Percentiles rank a stretch among this genome's conserved stretches.
Conservation (phyloP, 1,140 invertebrate genomes). For the Drosophila nikananu region DNA sequence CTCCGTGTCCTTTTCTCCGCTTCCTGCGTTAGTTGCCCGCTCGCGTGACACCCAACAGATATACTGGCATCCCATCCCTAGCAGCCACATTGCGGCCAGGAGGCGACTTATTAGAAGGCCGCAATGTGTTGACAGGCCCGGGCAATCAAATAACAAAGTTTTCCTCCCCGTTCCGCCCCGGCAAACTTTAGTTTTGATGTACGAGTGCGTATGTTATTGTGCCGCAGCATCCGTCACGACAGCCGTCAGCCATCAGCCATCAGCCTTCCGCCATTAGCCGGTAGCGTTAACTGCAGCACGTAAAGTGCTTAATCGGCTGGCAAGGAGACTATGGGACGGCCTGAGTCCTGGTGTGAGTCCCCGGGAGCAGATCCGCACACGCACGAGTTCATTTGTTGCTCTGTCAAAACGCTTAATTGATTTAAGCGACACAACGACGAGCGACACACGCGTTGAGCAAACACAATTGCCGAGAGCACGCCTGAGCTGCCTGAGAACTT, state of each 20-base stretch:
- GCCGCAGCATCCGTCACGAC: conserved; percentile 32
- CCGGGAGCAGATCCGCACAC: not conserved
- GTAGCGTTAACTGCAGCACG: conserved; percentile 67
- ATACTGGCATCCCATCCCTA: not conserved
- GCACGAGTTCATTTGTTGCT: conserved; percentile 66
- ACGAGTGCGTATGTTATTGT: conserved; percentile 24
- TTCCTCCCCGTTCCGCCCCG: conserved; percentile 24
- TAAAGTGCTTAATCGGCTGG: conserved; percentile 67
- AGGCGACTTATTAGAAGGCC: conserved; percentile 38
- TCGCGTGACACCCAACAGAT: conserved; percentile 23
- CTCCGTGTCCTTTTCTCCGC: conserved; percentile 7
- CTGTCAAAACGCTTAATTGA: conserved; percentile 67
- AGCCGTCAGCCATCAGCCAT: conserved; percentile 12
- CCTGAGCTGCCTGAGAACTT: not conserved
- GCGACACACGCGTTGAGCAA: conserved; percentile 7
- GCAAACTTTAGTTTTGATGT: conserved; percentile 51
- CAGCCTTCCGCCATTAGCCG: conserved; percentile 1
- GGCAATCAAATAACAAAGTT: conserved; percentile 75
- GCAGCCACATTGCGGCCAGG: conserved; percentile 4
- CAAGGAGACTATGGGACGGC: conserved; percentile 43
- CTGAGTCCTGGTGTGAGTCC: not conserved
- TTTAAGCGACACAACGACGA: conserved; percentile 48
- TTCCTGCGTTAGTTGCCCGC: conserved; percentile 7
- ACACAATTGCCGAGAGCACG: not conserved
- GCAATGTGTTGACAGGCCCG: conserved; percentile 51